Percentiles rank a stretch among this genome's conserved stretches.
These are phyloP conservation scores for Micromussa lordhowensis DNA, from an alignment of 92 coral and sea anemone species.

Conservation along the genomic window DNA sequence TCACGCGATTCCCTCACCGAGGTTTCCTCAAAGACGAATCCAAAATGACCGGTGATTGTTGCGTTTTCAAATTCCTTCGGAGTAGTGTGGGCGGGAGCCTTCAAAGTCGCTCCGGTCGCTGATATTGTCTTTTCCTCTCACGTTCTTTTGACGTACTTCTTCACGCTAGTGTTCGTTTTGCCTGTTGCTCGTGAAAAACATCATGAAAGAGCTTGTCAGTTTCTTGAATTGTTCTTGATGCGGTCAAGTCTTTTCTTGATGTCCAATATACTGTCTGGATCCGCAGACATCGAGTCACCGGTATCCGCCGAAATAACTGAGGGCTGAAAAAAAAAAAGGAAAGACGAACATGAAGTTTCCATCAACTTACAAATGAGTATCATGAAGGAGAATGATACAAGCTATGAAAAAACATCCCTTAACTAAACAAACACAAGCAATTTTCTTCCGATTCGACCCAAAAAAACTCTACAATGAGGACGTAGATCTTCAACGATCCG, in stretches of 20 bases:
- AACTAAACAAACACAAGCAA: not conserved
- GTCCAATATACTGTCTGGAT: constrained; percentile 58
- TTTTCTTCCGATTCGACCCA: no score
- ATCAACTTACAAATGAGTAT: not conserved
- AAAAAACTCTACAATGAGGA: not conserved
- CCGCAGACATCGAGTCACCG: constrained; percentile 17
- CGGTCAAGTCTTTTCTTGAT: constrained; percentile 76
- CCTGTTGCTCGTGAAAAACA: not conserved
- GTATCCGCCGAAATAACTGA: constrained; percentile 35
- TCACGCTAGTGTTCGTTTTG: not conserved
- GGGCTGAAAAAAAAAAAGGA: constrained; percentile 12
- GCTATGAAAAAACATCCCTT: not conserved
- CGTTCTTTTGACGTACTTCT: not conserved
- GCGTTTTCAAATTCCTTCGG: no score
- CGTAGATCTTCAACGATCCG: not conserved
- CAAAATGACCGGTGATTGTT: no score
- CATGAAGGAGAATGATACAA: not conserved
- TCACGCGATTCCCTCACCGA: no score
- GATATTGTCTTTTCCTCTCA: not conserved
- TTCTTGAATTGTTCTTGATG: constrained; percentile 69
- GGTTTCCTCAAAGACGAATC: no score
- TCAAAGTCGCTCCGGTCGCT: not conserved
- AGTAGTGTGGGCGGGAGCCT: no score
- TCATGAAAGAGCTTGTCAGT: constrained; percentile 16
- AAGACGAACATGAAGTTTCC: not conserved